These are phyloP conservation scores for Sycobia sp. DNA, from an alignment of 1,140 invertebrate genomes.

Conservation along the genomic window DNA sequence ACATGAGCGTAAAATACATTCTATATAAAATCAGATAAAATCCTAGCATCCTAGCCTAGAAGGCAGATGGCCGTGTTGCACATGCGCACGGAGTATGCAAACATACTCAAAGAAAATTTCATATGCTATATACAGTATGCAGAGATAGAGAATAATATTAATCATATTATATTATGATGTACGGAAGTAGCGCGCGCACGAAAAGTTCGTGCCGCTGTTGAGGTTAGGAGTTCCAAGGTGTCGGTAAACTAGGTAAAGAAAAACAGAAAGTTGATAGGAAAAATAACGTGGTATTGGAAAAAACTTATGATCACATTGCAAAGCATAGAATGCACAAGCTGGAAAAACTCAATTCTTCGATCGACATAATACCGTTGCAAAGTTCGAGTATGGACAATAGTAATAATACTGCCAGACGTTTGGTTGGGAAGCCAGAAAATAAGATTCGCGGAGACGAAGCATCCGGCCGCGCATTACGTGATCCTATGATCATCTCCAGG, in stretches of 20 bases:
- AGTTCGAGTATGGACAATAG: constrained; percentile 42
- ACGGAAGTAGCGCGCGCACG: too few species aligned
- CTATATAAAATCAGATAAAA: too few species aligned
- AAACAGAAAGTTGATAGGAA: neutral
- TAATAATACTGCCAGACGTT: neutral
- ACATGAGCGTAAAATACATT: too few species aligned
- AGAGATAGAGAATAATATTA: too few species aligned
- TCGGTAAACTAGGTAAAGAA: neutral
- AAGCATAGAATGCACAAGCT: constrained; percentile 59
- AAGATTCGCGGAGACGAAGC: neutral
- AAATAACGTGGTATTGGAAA: too few species aligned
- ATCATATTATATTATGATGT: neutral
- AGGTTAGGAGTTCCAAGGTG: too few species aligned
- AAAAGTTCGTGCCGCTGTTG: neutral
- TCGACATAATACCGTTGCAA: constrained; percentile 53
- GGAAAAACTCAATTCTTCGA: constrained; percentile 50
- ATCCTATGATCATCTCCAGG: constrained; percentile 38
- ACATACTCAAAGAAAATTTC: too few species aligned
- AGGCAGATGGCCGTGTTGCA: too few species aligned
- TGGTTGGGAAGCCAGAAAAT: neutral
- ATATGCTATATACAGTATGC: too few species aligned
- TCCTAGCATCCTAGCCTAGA: too few species aligned
- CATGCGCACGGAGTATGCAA: too few species aligned
- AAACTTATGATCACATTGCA: too few species aligned
- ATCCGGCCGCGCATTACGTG: constrained; percentile 8